phyloP scores from a whole-genome alignment of 2,888 invertebrate species.

The Cephus spinipes region DNA sequence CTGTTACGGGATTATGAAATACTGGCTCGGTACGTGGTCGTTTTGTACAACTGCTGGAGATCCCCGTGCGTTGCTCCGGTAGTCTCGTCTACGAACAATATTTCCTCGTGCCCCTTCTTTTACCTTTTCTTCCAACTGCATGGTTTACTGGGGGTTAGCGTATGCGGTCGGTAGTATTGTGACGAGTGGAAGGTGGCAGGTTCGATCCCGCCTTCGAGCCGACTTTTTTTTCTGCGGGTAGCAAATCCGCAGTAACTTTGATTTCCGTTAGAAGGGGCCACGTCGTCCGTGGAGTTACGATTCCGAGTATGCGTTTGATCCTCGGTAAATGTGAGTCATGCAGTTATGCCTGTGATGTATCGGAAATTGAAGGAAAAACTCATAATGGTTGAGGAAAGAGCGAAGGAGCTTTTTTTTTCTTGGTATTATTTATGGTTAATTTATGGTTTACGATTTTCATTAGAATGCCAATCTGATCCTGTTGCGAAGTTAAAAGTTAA shows the following conservation, averaged over 20 bases:
- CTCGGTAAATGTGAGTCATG: no score
- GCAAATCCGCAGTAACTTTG: no score
- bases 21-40: constrained; percentile 42
- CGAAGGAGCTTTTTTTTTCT: not conserved
- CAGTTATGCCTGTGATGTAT: not conserved
- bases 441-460: not conserved
- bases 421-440: not conserved
- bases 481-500: not conserved
- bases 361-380: not conserved
- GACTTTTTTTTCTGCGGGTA: no score
- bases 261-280: no score
- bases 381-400: not conserved
- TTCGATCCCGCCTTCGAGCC: no score
- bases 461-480: not conserved
- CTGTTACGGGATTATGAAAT: constrained; percentile 52
- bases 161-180: no score
- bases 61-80: not conserved
- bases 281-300: no score
- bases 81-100: not conserved
- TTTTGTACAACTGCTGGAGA: constrained; percentile 38
- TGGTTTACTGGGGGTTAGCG: no score
- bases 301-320: no score
- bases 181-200: no score
- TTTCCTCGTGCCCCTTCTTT: not conserved
- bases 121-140: not conserved